Evolutionary conservation across 2,888 invertebrate genomes (phyloP).

Genomic region (Apamea monoglypha): DNA sequence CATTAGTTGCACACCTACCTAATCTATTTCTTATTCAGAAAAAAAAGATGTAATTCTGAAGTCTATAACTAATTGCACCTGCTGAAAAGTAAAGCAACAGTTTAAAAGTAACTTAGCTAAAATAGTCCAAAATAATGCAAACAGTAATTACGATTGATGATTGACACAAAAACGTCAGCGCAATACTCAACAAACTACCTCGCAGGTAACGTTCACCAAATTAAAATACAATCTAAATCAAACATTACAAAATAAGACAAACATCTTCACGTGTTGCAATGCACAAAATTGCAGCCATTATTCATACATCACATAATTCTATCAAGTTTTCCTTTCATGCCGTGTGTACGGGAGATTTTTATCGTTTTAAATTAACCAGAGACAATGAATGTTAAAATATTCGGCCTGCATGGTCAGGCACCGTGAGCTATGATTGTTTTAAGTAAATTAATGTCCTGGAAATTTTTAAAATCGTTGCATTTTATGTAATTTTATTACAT

Average conservation of each 20-base stretch:
- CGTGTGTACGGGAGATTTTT: constrained; percentile 69
- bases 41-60: not conserved
- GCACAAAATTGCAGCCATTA: constrained; percentile 72
- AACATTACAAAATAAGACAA: constrained; percentile 67
- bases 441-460: constrained; percentile 55
- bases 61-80: not conserved
- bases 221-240: constrained; percentile 70
- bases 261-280: constrained; percentile 72
- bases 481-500: constrained; percentile 20
- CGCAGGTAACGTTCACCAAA: constrained; percentile 49
- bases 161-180: constrained; percentile 31
- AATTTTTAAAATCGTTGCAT: constrained; percentile 24
- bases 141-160: constrained; percentile 9
- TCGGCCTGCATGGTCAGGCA: constrained; percentile 77
- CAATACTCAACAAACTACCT: constrained; percentile 32
- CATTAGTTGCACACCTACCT: not conserved
- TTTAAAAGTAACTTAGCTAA: not conserved
- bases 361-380: constrained; percentile 72
- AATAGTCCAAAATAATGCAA: constrained; percentile 12
- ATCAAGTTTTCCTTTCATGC: constrained; percentile 73
- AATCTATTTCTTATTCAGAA: not conserved
- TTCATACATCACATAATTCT: constrained; percentile 63
- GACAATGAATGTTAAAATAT: constrained; percentile 77
- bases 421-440: constrained; percentile 72
- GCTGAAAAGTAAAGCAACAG: not conserved